These are phyloP conservation scores for Hetaerina americana DNA, from an alignment of 1,140 invertebrate genomes.

Conservation along the genomic window DNA sequence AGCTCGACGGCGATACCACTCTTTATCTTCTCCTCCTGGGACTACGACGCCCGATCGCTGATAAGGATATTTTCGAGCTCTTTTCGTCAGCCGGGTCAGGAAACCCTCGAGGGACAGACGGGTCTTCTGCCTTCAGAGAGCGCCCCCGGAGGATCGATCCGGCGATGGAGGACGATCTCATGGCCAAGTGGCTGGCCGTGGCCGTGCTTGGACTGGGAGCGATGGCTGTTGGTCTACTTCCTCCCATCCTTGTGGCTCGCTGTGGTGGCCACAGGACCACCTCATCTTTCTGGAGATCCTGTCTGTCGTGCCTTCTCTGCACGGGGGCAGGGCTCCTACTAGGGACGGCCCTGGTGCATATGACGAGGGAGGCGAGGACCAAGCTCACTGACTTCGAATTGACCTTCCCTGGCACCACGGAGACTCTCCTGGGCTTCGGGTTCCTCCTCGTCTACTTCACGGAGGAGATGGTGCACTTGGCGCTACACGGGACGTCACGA, in stretches of 20 bases:
- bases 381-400: background rate
- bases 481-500: background rate
- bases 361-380: background rate
- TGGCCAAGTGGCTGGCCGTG: background rate
- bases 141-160: no score
- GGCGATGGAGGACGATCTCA: background rate
- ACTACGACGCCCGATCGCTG: no score
- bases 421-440: background rate
- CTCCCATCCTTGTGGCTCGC: background rate
- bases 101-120: no score
- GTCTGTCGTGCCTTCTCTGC: background rate
- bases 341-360: background rate
- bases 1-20: no score
- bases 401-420: background rate
- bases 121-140: no score
- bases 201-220: background rate
- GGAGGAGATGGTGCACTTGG: background rate
- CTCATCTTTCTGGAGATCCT: background rate
- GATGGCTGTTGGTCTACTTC: background rate
- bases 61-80: no score
- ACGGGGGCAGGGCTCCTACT: background rate
- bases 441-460: background rate
- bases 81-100: no score
- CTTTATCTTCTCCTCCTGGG: no score
- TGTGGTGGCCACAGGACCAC: no score